Percentiles rank a stretch among this genome's conserved stretches.
phyloP scores from a whole-genome alignment of 2,797 vertebrate genomes.

The Girardinus metallicus region DNA sequence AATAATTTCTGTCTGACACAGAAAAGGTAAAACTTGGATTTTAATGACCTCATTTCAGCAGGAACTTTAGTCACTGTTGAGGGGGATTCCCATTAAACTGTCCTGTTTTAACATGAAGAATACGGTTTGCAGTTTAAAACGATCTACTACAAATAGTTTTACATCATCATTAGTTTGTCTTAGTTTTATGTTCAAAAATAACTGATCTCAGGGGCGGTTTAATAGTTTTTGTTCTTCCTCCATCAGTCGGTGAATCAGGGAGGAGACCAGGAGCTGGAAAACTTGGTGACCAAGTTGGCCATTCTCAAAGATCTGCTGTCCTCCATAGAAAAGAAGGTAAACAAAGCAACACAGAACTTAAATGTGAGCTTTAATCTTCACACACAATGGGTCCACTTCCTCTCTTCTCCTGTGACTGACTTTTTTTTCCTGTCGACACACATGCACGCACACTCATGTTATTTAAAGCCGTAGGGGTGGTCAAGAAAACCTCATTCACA shows the following conservation, averaged over 20 bases:
- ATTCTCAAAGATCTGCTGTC: slow-evolving; percentile 94
- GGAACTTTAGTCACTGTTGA: neutral
- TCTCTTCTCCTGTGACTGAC: neutral
- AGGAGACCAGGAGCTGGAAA: slow-evolving; percentile 94
- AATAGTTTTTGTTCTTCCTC: neutral
- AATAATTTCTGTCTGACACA: neutral
- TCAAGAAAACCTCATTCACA: neutral
- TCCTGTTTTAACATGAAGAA: neutral
- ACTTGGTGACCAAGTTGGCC: slow-evolving; percentile 91
- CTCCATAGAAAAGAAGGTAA: slow-evolving; percentile 94
- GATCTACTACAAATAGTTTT: neutral
- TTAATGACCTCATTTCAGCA: neutral
- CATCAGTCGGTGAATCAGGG: slow-evolving; percentile 85
- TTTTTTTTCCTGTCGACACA: neutral
- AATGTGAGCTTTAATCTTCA: neutral
- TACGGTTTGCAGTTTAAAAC: neutral
- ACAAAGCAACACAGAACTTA: neutral
- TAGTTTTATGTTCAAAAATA: neutral
- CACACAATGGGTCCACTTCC: neutral
- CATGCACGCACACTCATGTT: neutral
- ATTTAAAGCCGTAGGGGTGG: neutral
- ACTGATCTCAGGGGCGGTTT: neutral
- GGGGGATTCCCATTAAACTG: neutral
- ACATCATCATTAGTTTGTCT: neutral
- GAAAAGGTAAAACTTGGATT: neutral